Evolutionary conservation across 2,113 vertebrate genomes (phyloP).

Genomic region (Atlantisia rogersi): DNA sequence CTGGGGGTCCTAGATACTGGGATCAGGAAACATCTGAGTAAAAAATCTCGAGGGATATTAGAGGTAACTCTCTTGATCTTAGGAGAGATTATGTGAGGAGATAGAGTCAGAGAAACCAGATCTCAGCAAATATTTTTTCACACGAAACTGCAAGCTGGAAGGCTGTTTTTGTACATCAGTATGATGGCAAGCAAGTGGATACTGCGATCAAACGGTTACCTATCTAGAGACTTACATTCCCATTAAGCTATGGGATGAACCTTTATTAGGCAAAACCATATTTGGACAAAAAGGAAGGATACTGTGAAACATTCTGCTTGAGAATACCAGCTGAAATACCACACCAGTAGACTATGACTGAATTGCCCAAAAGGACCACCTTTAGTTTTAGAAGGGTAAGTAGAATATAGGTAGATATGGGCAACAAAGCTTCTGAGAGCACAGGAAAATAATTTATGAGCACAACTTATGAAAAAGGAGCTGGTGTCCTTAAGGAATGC

Average conservation of each 20-base stretch:
- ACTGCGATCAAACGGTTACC: background rate
- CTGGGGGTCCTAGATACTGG: background rate
- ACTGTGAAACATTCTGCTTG: background rate
- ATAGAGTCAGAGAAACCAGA: background rate
- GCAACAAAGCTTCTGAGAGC: background rate
- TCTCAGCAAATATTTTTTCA: background rate
- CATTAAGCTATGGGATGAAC: background rate
- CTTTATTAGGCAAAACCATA: background rate
- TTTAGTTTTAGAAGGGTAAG: background rate
- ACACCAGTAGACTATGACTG: background rate
- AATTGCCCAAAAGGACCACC: background rate
- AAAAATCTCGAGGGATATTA: background rate
- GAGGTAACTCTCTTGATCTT: background rate
- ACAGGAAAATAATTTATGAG: background rate
- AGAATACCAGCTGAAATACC: background rate
- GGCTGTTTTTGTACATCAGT: background rate
- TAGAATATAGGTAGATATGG: background rate
- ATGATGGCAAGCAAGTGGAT: background rate
- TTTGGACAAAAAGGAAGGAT: background rate
- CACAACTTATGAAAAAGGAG: background rate
- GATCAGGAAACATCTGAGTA: background rate
- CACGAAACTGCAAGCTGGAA: background rate
- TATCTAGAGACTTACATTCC: background rate
- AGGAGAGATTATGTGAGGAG: background rate
- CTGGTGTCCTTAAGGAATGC: background rate